Evolutionary conservation across 92 coral and sea anemone genomes (phyloP), one percentile per base, ranked within the genome.

Genomic region (Hydrozoanthus gracilis): DNA sequence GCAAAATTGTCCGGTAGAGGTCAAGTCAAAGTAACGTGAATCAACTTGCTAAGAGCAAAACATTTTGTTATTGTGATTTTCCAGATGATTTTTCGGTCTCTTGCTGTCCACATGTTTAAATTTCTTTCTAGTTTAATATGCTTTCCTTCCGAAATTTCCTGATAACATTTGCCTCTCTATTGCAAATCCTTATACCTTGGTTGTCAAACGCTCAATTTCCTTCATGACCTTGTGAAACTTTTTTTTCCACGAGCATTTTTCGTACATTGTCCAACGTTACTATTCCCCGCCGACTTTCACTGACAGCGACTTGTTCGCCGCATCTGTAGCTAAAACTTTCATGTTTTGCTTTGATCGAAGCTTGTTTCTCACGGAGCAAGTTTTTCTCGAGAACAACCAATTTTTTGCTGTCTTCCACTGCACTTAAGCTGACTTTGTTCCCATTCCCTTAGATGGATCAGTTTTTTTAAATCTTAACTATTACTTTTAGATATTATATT

Each of bases 161-260:
- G 58, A 73, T 44, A 5, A 56, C 1, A 15, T 73, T 48, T 4
- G 3, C 48, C 58, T 49, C 50, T 73, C 78, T 48, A 60, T 50
- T 73, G 78, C 58, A 73, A 49, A 48, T 12, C 13, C 78, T 73
- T 44, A 27, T 27, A 73, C 78, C 60, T 35, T 73, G 60, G 58
- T 60, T 5, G 60, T 49, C 61, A 73, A 73, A 73, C 60, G 60
- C 44, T 73, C 78, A 51, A 73, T 49, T 49, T 73, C 51, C 78
- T 50, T n/a, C 78, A 73, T 49, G 12, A 18, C 17, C 27, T 44
- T 15, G 60, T 49, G 6, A 73, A 66, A 5, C 44, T 66, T 66
- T 44, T 11, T 73, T 47, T 55, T 77, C 67, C 1, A 12, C 68
- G 7, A 55, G 64, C 44, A 27, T 35, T 16, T 54, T 39, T 51